Percentiles rank a stretch among this genome's conserved stretches.
These are phyloP conservation scores for Eudasyphora cyanicolor DNA, from an alignment of 2,888 invertebrate species.

Conservation along the genomic window DNA sequence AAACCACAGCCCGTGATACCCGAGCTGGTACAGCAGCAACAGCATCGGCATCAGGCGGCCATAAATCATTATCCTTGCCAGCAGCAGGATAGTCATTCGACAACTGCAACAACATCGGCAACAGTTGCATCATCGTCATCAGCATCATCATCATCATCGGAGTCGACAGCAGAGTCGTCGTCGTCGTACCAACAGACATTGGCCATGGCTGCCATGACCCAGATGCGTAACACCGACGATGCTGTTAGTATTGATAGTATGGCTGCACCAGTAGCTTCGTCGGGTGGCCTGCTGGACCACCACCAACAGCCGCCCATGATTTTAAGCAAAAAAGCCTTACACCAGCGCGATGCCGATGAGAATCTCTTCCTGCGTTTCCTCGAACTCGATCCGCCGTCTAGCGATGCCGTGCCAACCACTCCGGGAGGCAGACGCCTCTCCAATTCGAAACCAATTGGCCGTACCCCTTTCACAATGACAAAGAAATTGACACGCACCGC, in stretches of 20 bases:
- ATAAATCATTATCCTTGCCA: not conserved
- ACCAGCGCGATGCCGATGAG: constrained; percentile 86
- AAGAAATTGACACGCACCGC: constrained; percentile 82
- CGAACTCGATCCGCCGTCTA: constrained; percentile 87
- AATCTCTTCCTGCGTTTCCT: constrained; percentile 88
- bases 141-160: constrained; percentile 19
- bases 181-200: constrained; percentile 47
- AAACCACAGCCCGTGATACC: constrained; percentile 77
- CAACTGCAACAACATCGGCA: constrained; percentile 37
- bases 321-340: constrained; percentile 82
- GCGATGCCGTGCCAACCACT: constrained; percentile 80
- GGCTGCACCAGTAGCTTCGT: constrained; percentile 47
- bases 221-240: constrained; percentile 79
- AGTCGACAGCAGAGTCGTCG: constrained; percentile 63
- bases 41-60: constrained; percentile 47
- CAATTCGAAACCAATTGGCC: constrained; percentile 81
- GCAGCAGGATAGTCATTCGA: not conserved
- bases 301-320: constrained; percentile 72
- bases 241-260: constrained; percentile 77
- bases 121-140: constrained; percentile 33
- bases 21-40: constrained; percentile 54
- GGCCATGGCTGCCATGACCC: constrained; percentile 64
- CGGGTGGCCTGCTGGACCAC: constrained; percentile 47
- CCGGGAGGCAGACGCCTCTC: constrained; percentile 73
- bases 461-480: constrained; percentile 92